These are phyloP conservation scores for Lepidostoma basale DNA, from an alignment of 1,140 invertebrate genomes.

Conservation along the genomic window DNA sequence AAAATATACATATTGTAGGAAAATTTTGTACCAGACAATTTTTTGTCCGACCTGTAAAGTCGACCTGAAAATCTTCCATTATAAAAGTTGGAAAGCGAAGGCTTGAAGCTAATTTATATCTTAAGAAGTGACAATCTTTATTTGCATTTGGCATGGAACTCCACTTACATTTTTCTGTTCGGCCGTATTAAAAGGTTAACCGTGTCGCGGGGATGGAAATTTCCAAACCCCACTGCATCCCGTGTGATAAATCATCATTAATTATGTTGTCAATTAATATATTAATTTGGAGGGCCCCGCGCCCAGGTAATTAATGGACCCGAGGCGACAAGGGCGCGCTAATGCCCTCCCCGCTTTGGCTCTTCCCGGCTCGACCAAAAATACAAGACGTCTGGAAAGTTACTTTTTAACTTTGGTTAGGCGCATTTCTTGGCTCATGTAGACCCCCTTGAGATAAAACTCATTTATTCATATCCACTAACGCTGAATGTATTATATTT, in stretches of 20 bases:
- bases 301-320: slow-evolving; percentile 43
- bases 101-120: too few species aligned
- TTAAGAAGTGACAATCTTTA: too few species aligned
- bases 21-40: too few species aligned
- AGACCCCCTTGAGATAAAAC: too few species aligned
- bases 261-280: slow-evolving; percentile 47
- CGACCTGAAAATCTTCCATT: too few species aligned
- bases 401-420: slow-evolving; percentile 5
- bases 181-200: slow-evolving; percentile 26
- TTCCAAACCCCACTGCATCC: neutral
- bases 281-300: slow-evolving; percentile 43
- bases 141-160: neutral
- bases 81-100: too few species aligned
- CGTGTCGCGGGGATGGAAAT: slow-evolving; percentile 12
- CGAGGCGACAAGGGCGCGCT: slow-evolving; percentile 7
- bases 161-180: neutral
- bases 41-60: too few species aligned
- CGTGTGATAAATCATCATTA: slow-evolving; percentile 46
- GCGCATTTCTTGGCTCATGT: too few species aligned
- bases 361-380: neutral
- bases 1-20: too few species aligned
- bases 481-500: too few species aligned
- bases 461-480: too few species aligned
- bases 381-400: slow-evolving; percentile 13
- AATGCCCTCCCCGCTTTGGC: slow-evolving; percentile 1